Evolutionary conservation across 2,797 vertebrate species (phyloP), one percentile per base, ranked within the genome.

Genomic region (Enteromius afrohamiltoni): DNA sequence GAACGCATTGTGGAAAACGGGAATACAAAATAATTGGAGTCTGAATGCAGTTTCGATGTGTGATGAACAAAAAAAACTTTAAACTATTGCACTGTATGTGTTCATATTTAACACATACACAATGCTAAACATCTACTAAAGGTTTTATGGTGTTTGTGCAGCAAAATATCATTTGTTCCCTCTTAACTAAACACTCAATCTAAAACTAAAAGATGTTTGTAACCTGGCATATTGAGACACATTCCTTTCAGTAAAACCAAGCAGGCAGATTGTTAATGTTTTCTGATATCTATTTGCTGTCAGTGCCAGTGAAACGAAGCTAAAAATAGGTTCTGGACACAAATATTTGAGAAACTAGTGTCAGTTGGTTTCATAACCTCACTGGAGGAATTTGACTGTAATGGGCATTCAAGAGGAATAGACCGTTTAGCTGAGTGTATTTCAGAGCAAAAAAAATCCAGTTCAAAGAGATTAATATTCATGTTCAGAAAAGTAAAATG

Each of bases 351-450:
- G 76, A 73, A 82, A 58, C 62, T 68, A 55, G 49, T 21, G 10
- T 10, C 80, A 19, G 29, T 42, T 3, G 29, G 78, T 76, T 55
- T 74, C 75, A 80, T 76, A 69, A 73, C 68, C 49, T 31, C 53
- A 7, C 83, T 70, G 49, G 78, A 84, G 84, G 83, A 85, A 83
- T 87, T 79, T 60, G 47, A 21, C 69, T 29, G n/a, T 85, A 84
- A 85, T 85, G 82, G 77, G 42, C 76, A 62, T 84, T 85, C n/a
- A 82, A 85, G 81, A 85, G 83, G 69, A 85, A 80, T 76, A 83
- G 74, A 84, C 81, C 75, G 73, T 85, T 85, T 80, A 83, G 55
- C 64, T 31, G 70, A 84, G 75, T 82, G 69, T 82, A 29, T 88
- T 79, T 84, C 55, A 83, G 80, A 82, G 55, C 78, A 71, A 47